Evolutionary conservation across 2,113 vertebrate species (phyloP), one percentile per base, ranked within the genome.

Genomic region (Phaethornis superciliosus): DNA sequence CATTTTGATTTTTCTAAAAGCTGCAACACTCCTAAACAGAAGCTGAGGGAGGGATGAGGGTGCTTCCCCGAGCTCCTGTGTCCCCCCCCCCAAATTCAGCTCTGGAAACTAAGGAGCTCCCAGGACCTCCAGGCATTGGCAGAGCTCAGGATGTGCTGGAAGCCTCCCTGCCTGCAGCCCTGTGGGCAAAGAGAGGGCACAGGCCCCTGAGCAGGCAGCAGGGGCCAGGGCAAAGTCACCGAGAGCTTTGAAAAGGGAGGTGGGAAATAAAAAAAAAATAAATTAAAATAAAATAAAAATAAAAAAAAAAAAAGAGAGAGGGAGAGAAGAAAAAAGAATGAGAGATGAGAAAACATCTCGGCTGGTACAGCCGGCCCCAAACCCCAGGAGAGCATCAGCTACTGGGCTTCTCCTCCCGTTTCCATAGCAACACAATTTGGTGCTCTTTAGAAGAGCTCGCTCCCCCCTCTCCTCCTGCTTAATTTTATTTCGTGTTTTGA

Each of bases 381-480:
- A 56, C 94, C 94, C 94, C 94, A 90, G 94, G 94, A 95, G 94
- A 95, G 90, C 92, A 78, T 85, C 94, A 88, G 87, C 87, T 81
- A n/a, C 94, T 44, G 87, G 93, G 92, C 94, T 93, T 93, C 93
- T 94, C 93, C 94, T 95, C 93, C 67, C 67, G 84, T 95, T 90
- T 42, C 94, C 84, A 95, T 94, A n/a, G 92, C 67, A 55, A 95
- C 76, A 19, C 89, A 74, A 94, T 90, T 90, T 94, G 94, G 90
- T 85, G 92, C 92, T 95, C 86, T 90, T 84, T 46, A 90, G 74
- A 92, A 85, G 70, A 90, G 82, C 80, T 68, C 7, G 0, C 15
- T 42, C 44, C 85, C 77, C 72, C 56, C 26, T 26, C 33, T 77
- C 76, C 76, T 40, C 47, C 58, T 6, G 8, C 27, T 80, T 85